Base-by-base conservation (phyloP, 2,113 vertebrate species). In the Cochlearius cochlearius region DNA sequence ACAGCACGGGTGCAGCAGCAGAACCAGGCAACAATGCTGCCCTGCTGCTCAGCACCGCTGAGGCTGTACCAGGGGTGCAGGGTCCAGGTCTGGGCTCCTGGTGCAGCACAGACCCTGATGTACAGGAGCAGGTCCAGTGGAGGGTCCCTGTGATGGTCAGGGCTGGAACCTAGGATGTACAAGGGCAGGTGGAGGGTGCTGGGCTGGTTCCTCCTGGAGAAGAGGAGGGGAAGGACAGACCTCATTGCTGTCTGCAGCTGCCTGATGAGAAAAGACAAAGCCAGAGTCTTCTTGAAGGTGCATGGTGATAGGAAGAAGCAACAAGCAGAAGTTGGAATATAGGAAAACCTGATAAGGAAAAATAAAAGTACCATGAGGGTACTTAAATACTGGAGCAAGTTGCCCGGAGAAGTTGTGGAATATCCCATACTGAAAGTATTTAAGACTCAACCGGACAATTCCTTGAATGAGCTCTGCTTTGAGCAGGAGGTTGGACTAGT, bases 11-110 rank as follows among this genome's bases (percentile, higher is more conserved):
- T 10, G 16, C 23, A 68, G 62, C 32, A 92, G n/a, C 53, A 27
- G 20, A 16, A 9, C 7, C 14, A 59, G 20, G 30, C 50, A 53
- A 4, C 5, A 34, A 27, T 52, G 9, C 15, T 58, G 21, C 12
- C 18, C 32, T 1, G 0, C 20, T 14, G 19, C 53, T 72, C 5
- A 0, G 16, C n/a, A n/a, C 49, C 0, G 2, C 12, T 53, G 15
- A 53, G 41, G 29, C 16, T 0, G 0, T 16, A 67, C 4, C 21
- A 49, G 20, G 12, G 59, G 11, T 5, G 3, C 5, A 20, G 49
- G 16, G 23, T 38, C 19, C 32, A 20, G 15, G 4, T 29, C 13
- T 75, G 55, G 15, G 23, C 10, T 56, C 9, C 62, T 52, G 32
- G 23, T 0, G 0, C 32, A 50, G 8, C 3, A 22, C 9, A 69